Evolutionary conservation across 2,113 vertebrate species (phyloP).

Genomic region (Ctenomys sociabilis): DNA sequence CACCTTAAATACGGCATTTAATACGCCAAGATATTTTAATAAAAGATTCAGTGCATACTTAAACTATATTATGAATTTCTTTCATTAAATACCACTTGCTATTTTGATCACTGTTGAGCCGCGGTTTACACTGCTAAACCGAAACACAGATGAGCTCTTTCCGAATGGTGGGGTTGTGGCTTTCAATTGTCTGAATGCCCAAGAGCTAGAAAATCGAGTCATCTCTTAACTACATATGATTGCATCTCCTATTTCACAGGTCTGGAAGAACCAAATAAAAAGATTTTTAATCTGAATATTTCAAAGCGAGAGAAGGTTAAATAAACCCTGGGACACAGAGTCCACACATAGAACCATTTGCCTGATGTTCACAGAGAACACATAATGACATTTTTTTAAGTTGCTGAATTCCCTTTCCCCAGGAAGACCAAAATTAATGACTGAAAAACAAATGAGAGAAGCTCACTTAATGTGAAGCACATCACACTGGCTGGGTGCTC

Average conservation of each 20-base stretch:
- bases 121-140: constrained; percentile 2
- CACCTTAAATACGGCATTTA: constrained; percentile 42
- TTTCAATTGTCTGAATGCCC: not conserved
- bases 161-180: not conserved
- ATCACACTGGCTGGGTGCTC: not conserved
- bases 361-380: not conserved
- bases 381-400: not conserved
- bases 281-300: constrained; percentile 11
- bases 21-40: constrained; percentile 61
- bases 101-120: constrained; percentile 54
- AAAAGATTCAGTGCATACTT: constrained; percentile 61
- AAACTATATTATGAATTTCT: constrained; percentile 34
- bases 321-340: not conserved
- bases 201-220: not conserved
- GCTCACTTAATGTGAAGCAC: not conserved
- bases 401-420: not conserved
- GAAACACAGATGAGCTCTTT: not conserved
- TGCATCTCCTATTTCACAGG: constrained; percentile 9
- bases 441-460: not conserved
- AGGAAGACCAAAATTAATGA: constrained; percentile 42
- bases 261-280: constrained; percentile 19
- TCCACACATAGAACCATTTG: not conserved
- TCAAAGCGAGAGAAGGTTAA: constrained; percentile 36
- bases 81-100: constrained; percentile 10
- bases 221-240: not conserved